Conservation (phyloP, 2,113 vertebrate genomes). For the Fregata magnificens region DNA sequence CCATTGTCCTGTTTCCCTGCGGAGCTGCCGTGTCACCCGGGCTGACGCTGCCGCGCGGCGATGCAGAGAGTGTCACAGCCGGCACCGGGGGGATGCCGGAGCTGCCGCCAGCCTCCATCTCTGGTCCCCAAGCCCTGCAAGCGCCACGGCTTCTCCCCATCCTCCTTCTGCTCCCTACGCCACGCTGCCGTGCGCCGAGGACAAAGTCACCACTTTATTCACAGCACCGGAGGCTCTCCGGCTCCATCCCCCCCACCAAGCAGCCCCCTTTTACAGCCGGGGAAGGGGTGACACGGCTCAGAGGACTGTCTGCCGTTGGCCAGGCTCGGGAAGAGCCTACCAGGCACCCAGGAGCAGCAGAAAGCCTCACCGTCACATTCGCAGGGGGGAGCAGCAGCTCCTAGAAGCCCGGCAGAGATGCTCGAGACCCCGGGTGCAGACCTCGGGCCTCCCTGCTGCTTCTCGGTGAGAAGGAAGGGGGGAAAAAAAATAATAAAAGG, state of each 20-base stretch:
- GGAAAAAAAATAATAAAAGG: not conserved
- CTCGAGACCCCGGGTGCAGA: rapidly evolving
- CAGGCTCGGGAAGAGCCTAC: not conserved
- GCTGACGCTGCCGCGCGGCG: not conserved
- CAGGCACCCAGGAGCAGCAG: not conserved
- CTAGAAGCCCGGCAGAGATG: not conserved
- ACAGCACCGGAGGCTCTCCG: not conserved
- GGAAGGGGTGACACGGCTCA: not conserved
- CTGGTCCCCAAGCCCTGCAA: not conserved
- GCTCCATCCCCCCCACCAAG: not conserved
- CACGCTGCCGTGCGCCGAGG: not conserved
- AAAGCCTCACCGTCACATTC: not conserved
- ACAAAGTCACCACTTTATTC: constrained; percentile 41
- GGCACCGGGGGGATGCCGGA: not conserved
- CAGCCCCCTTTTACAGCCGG: not conserved
- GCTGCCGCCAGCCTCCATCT: not conserved
- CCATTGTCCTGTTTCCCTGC: not conserved
- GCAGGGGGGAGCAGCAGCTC: not conserved
- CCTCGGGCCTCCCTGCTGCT: not conserved
- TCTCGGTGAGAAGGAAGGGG: rapidly evolving
- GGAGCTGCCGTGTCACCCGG: rapidly evolving
- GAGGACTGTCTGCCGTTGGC: not conserved
- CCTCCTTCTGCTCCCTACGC: not conserved
- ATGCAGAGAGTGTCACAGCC: rapidly evolving
- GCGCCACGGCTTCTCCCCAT: not conserved